phyloP scores from a whole-genome alignment of 1,140 invertebrate genomes.

The Tenebrio molitor region DNA sequence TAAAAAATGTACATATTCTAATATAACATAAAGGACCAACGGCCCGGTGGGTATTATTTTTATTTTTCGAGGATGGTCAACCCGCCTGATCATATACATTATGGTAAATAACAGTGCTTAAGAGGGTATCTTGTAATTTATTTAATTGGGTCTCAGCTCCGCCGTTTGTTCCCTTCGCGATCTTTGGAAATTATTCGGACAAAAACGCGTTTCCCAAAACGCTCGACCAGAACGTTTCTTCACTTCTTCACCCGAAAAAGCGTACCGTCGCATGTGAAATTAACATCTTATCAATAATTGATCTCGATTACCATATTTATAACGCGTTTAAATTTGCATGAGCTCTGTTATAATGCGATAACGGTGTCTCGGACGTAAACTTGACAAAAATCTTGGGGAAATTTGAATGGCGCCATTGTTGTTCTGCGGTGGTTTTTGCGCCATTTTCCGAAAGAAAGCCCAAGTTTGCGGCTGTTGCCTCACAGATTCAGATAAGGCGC shows the following conservation, averaged over 20 bases:
- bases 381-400: slow-evolving; percentile 20
- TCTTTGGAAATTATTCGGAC: slow-evolving; percentile 24
- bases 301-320: slow-evolving; percentile 37
- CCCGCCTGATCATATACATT: slow-evolving; percentile 59
- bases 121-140: slow-evolving; percentile 46
- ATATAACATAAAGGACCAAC: slow-evolving; percentile 58
- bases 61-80: slow-evolving; percentile 50
- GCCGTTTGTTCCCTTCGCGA: slow-evolving; percentile 7
- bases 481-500: too few species aligned
- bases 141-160: slow-evolving; percentile 41
- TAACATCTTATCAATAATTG: slow-evolving; percentile 39
- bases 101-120: slow-evolving; percentile 60
- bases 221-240: background rate
- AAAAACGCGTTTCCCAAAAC: slow-evolving; percentile 28
- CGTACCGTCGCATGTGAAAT: slow-evolving; percentile 18
- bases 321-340: slow-evolving; percentile 24
- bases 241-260: slow-evolving; percentile 1
- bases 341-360: slow-evolving; percentile 28
- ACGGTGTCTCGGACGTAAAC: slow-evolving; percentile 10
- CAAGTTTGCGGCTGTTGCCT: background rate
- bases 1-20: slow-evolving; percentile 66
- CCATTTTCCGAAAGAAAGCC: background rate
- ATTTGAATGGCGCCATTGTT: slow-evolving; percentile 18
- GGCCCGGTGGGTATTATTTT: slow-evolving; percentile 51
- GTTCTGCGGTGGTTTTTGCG: background rate